Evolutionary conservation across 2,888 invertebrate species (phyloP), one percentile per base, ranked within the genome.

Genomic region (Stratiomys singularior): DNA sequence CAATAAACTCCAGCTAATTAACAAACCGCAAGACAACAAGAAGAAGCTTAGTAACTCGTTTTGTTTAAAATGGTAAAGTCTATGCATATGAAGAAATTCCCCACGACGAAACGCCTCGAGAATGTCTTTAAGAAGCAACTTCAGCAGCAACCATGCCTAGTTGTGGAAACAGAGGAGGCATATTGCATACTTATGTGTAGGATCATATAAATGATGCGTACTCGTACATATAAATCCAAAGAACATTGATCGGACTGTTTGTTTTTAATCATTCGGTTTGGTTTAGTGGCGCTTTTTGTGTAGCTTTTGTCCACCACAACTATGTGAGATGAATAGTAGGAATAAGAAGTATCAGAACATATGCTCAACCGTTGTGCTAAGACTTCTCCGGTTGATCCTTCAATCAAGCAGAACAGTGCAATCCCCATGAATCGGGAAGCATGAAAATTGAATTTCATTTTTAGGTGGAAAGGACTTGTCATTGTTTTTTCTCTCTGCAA

Each of bases 1-100:
- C 72, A 72, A 72, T 72, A 72, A 72, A 72, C 72, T 30, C 37
- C 56, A 28, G 56, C 72, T 72, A 72, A 72, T 72, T 72, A 72
- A 72, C 72, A 56, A 52, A 69, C 69, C 47, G 44, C 69, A 69
- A 72, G 30, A 72, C 18, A 56, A 56, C 72, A 52, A 72, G 56
- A 72, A 47, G 46, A 69, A 7, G 47, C 47, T 69, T 69, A 27
- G 11, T 47, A 47, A 47, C 47, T 47, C 27, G 69, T 47, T 69
- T 47, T 47, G 44, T 63, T 47, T 47, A 37, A 37, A 37, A 66
- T 66, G 37, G 37, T 37, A 66, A 64, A 64, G 7, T 30, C 64
- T 30, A 46, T 56, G 72, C 72, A 72, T 72, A 56, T 18, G 18
- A 56, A 72, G 30, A 28, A 72, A 28, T 56, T 28, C 52, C 47